Evolutionary conservation across 1,140 invertebrate genomes (phyloP).

Genomic region (Danaus plexippus): DNA sequence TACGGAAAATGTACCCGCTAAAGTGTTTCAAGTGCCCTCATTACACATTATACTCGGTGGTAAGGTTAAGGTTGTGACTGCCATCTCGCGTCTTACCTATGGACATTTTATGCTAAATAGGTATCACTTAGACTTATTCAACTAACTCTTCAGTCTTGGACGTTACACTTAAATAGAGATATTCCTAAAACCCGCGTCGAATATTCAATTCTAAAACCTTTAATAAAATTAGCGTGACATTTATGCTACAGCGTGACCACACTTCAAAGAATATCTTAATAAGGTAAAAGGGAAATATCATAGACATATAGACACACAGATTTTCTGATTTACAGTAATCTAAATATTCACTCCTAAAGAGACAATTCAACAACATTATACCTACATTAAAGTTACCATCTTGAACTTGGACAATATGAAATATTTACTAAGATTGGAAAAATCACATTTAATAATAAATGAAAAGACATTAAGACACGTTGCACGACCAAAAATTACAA

Average conservation of each 20-base stretch:
- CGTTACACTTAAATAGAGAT: slow-evolving; percentile 70
- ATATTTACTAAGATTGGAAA: slow-evolving; percentile 49
- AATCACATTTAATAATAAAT: slow-evolving; percentile 39
- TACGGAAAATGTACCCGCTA: slow-evolving; percentile 39
- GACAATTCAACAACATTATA: slow-evolving; percentile 39
- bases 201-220: slow-evolving; percentile 42
- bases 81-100: slow-evolving; percentile 57
- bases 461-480: slow-evolving; percentile 45
- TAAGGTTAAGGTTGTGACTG: slow-evolving; percentile 26
- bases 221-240: slow-evolving; percentile 41
- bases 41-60: slow-evolving; percentile 13
- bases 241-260: slow-evolving; percentile 38
- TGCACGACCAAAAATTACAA: slow-evolving; percentile 49
- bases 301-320: slow-evolving; percentile 42
- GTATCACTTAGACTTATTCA: slow-evolving; percentile 67
- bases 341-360: slow-evolving; percentile 38
- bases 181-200: slow-evolving; percentile 69
- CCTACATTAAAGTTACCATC: slow-evolving; percentile 40
- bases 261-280: slow-evolving; percentile 32
- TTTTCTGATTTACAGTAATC: slow-evolving; percentile 31
- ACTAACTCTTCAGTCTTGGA: slow-evolving; percentile 71
- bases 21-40: slow-evolving; percentile 33
- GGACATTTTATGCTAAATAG: slow-evolving; percentile 69
- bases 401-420: slow-evolving; percentile 41
- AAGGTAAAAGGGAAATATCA: slow-evolving; percentile 32